phyloP scores from a whole-genome alignment of 2,797 vertebrate species.

The Falco rusticolus region DNA sequence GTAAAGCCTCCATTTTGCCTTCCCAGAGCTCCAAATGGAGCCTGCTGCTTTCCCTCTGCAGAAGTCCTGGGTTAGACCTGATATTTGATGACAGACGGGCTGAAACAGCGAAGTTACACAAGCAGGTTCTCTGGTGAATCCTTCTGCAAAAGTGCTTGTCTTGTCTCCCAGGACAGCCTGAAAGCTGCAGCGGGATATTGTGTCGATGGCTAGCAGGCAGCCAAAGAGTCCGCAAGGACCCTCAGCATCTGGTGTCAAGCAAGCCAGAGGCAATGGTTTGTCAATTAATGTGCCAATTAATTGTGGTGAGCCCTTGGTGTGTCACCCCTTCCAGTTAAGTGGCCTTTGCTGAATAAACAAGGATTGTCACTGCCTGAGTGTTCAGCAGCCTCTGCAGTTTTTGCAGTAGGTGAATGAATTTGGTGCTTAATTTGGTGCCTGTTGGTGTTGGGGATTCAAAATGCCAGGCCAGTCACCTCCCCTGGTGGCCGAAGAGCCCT shows the following conservation, averaged over 20 bases:
- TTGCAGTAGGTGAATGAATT: not conserved
- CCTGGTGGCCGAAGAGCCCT: not conserved
- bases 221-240: not conserved
- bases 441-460: not conserved
- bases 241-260: not conserved
- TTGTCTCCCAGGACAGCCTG: not conserved
- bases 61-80: not conserved
- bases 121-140: not conserved
- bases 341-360: conserved; percentile 14
- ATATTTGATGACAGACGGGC: not conserved
- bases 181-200: not conserved
- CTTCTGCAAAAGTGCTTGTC: not conserved
- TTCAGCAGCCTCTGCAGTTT: not conserved
- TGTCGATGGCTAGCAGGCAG: not conserved
- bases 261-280: not conserved
- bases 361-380: not conserved
- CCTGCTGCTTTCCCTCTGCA: not conserved
- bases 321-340: not conserved
- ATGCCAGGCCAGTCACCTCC: accelerated
- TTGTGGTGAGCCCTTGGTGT: not conserved
- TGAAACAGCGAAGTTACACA: not conserved
- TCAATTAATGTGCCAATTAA: conserved; percentile 11
- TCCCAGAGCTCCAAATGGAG: conserved; percentile 16
- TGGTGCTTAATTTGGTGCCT: accelerated
- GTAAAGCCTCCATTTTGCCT: conserved; percentile 43